These are phyloP conservation scores for Engystomops pustulosus DNA, from an alignment of 2,113 vertebrate genomes.

Conservation along the genomic window DNA sequence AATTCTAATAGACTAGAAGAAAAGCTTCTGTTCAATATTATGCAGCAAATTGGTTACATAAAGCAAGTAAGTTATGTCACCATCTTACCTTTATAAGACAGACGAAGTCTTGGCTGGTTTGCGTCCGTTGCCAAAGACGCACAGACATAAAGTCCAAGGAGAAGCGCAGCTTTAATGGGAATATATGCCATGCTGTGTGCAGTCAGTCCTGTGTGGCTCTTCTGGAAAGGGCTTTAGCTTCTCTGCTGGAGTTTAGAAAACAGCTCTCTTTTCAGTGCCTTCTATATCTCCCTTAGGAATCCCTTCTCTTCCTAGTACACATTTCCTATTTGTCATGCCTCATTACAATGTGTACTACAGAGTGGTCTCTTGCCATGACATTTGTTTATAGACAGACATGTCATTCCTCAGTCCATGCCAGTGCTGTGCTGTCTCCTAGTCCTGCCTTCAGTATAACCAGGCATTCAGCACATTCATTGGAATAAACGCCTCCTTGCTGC, in stretches of 20 bases:
- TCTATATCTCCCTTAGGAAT: constrained; percentile 61
- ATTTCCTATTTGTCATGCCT: constrained; percentile 69
- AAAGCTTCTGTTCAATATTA: neutral
- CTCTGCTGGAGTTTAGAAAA: constrained; percentile 61
- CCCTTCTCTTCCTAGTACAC: constrained; percentile 66
- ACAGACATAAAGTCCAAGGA: constrained; percentile 65
- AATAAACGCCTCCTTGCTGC: constrained; percentile 30
- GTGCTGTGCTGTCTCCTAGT: constrained; percentile 66
- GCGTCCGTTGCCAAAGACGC: constrained; percentile 68
- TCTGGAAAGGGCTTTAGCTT: constrained; percentile 63
- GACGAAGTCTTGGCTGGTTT: constrained; percentile 78
- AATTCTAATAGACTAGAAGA: too few relatives aligned
- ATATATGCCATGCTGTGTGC: constrained; percentile 59
- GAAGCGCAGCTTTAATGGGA: constrained; percentile 64
- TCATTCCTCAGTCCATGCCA: constrained; percentile 70
- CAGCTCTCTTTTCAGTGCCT: constrained; percentile 64
- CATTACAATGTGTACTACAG: constrained; percentile 64
- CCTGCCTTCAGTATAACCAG: constrained; percentile 59
- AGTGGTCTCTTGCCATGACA: constrained; percentile 67
- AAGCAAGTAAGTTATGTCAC: neutral
- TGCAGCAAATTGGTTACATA: neutral
- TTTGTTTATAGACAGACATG: constrained; percentile 70
- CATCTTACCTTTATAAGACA: constrained; percentile 84
- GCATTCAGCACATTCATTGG: constrained; percentile 69
- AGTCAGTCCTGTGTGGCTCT: constrained; percentile 62